Evolutionary conservation across 2,888 invertebrate species (phyloP).

Genomic region (Parasteatoda lunata): DNA sequence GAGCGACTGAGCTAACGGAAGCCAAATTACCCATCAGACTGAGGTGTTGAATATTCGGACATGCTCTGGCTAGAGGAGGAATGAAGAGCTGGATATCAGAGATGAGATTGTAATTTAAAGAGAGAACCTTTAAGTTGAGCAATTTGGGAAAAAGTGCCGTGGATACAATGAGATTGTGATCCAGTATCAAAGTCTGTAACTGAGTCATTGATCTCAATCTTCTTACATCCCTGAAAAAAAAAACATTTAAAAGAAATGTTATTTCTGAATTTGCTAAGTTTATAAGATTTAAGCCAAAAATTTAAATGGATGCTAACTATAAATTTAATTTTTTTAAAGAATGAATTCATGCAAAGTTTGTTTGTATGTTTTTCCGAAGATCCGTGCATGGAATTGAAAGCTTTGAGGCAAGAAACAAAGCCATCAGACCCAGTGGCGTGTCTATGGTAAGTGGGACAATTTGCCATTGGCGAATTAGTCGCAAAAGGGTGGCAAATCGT

Average conservation of each 20-base stretch:
- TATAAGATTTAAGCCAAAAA: too few relatives aligned
- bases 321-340: too few relatives aligned
- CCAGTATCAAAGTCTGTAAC: conserved; percentile 85
- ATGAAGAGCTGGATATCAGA: conserved; percentile 83
- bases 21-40: conserved; percentile 91
- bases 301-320: too few relatives aligned
- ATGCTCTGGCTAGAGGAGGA: conserved; percentile 81
- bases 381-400: too few relatives aligned
- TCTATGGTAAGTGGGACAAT: too few relatives aligned
- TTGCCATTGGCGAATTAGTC: too few relatives aligned
- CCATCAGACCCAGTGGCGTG: too few relatives aligned
- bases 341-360: too few relatives aligned
- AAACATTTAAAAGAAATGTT: neutral
- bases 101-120: conserved; percentile 80
- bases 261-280: too few relatives aligned
- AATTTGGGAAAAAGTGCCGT: conserved; percentile 82
- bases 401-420: too few relatives aligned
- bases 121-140: conserved; percentile 84
- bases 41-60: conserved; percentile 83
- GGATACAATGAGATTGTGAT: conserved; percentile 84
- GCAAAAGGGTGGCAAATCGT: too few relatives aligned
- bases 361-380: too few relatives aligned
- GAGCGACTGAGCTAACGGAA: conserved; percentile 84
- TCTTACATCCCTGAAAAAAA: conserved; percentile 81
- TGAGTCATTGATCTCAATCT: conserved; percentile 83